These are phyloP conservation scores for Epizoanthus stellaris DNA, from an alignment of 92 coral and sea anemone species.

Conservation along the genomic window DNA sequence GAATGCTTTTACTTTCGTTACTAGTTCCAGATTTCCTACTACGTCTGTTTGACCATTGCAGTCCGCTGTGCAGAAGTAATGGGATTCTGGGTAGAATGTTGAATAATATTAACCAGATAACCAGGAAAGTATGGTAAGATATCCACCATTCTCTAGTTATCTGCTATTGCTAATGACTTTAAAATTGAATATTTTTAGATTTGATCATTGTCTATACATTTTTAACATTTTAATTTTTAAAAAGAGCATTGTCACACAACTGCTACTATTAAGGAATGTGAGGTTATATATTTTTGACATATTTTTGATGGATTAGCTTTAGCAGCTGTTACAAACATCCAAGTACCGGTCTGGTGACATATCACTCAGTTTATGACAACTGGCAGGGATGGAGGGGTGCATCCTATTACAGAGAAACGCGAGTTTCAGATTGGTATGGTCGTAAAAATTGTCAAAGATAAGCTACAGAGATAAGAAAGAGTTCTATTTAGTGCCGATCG, in stretches of 20 bases:
- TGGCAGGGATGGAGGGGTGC: too few relatives aligned
- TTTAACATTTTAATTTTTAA: background rate
- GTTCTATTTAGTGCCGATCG: too few relatives aligned
- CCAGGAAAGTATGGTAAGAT: background rate
- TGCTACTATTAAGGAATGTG: background rate
- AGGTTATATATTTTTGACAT: too few relatives aligned
- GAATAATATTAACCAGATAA: background rate
- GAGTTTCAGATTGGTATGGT: too few relatives aligned
- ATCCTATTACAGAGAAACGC: too few relatives aligned
- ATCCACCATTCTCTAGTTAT: background rate
- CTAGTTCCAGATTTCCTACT: too few relatives aligned
- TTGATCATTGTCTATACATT: background rate
- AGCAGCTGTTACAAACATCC: too few relatives aligned
- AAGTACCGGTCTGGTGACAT: too few relatives aligned
- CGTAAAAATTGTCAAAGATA: too few relatives aligned
- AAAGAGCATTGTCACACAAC: background rate
- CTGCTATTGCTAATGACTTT: background rate
- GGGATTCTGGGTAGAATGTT: background rate
- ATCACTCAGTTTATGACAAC: too few relatives aligned
- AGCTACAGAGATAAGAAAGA: too few relatives aligned
- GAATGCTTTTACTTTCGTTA: background rate
- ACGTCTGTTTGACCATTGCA: background rate
- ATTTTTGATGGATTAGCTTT: too few relatives aligned
- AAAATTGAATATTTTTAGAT: background rate
- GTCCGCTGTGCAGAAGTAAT: slow-evolving; percentile 4